phyloP scores from a whole-genome alignment of 2,113 vertebrate species.

The Eptesicus fuscus region DNA sequence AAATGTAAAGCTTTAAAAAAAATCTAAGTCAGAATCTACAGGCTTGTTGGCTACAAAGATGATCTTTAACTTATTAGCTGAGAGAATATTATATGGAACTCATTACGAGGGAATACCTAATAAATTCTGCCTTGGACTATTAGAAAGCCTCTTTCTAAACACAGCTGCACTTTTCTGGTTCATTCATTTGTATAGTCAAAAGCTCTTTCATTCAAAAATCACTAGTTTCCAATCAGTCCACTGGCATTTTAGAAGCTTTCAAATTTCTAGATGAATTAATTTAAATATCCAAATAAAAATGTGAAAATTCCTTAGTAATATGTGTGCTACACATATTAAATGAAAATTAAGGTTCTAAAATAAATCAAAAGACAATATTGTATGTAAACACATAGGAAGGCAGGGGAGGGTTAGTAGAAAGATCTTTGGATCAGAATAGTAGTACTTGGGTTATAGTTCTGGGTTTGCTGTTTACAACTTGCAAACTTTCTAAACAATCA shows the following conservation, averaged over 20 bases:
- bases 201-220: constrained; percentile 57
- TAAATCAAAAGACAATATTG: not conserved
- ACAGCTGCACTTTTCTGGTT: constrained; percentile 45
- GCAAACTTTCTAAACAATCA: not conserved
- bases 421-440: not conserved
- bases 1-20: not conserved
- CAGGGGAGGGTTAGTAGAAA: not conserved
- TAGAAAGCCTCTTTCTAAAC: constrained; percentile 59
- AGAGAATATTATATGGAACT: constrained; percentile 41
- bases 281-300: not conserved
- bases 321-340: not conserved
- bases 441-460: not conserved
- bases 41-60: constrained; percentile 16
- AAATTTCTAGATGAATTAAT: constrained; percentile 22
- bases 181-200: constrained; percentile 52
- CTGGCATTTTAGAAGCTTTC: not conserved
- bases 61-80: constrained; percentile 37
- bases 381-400: not conserved
- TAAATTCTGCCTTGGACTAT: constrained; percentile 42
- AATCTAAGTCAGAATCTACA: not conserved
- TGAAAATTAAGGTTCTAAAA: not conserved
- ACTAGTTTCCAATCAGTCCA: not conserved
- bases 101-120: constrained; percentile 58
- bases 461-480: not conserved
- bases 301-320: not conserved